Conservation (phyloP, 2,113 vertebrate species). For the Sebastes fasciatus region DNA sequence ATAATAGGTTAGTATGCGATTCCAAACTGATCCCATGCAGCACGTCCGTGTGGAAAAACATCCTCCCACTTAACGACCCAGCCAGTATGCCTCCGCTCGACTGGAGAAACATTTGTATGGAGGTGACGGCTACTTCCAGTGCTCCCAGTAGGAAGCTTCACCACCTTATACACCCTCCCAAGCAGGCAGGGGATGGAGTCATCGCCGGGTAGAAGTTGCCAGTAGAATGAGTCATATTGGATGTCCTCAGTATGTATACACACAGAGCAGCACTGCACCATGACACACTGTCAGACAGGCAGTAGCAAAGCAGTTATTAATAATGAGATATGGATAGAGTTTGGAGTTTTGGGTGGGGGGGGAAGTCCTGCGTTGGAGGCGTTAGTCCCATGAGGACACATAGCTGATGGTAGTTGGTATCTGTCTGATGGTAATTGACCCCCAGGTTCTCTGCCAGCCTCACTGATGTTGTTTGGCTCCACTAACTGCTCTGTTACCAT, state of each 20-base stretch:
- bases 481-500: not conserved
- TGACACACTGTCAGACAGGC: slow-evolving; percentile 31
- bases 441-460: slow-evolving; percentile 14
- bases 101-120: slow-evolving; percentile 3
- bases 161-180: not conserved
- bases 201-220: not conserved
- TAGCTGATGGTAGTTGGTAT: not conserved
- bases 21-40: not conserved
- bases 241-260: slow-evolving; percentile 23
- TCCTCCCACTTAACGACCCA: slow-evolving; percentile 31
- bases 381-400: not conserved
- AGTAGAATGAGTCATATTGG: slow-evolving; percentile 42
- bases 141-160: slow-evolving; percentile 7
- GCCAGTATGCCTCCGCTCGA: not conserved
- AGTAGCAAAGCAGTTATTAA: slow-evolving; percentile 26
- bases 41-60: slow-evolving; percentile 10
- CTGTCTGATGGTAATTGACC: slow-evolving; percentile 33
- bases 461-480: slow-evolving; percentile 5
- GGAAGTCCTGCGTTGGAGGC: not conserved
- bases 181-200: slow-evolving; percentile 23
- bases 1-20: too few relatives aligned
- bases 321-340: slow-evolving; percentile 21
- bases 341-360: not conserved
- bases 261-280: not conserved
- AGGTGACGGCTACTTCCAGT: not conserved